phyloP scores from a whole-genome alignment of 2,113 vertebrate species.

The Pluvianellus socialis region DNA sequence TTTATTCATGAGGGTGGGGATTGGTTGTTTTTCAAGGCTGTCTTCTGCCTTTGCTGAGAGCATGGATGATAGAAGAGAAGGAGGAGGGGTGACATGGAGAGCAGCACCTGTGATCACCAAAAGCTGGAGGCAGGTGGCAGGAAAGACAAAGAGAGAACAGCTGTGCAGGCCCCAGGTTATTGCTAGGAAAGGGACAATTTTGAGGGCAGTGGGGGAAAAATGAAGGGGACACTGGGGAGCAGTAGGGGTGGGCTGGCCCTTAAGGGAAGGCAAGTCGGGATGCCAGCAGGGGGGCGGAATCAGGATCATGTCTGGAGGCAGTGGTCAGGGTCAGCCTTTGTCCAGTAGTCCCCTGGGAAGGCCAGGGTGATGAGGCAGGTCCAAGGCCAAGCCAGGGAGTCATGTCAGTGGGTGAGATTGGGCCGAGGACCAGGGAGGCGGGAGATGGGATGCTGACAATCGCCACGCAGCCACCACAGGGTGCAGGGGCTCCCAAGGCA shows the following conservation, averaged over 20 bases:
- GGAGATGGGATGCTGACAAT: neutral
- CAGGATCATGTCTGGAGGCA: neutral
- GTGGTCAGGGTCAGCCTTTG: neutral
- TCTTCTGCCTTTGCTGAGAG: neutral
- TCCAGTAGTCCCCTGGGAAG: neutral
- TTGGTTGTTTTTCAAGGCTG: neutral
- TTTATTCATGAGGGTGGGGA: neutral
- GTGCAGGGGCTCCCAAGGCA: neutral
- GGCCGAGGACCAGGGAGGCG: neutral
- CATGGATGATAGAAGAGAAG: neutral
- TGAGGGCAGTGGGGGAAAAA: neutral
- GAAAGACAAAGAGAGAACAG: neutral
- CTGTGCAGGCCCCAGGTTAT: rapidly evolving
- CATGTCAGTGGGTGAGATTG: rapidly evolving
- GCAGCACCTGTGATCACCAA: neutral
- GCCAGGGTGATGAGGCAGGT: neutral
- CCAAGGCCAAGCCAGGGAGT: neutral
- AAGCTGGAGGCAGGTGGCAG: neutral
- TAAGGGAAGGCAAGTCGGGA: neutral
- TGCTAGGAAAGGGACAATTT: neutral
- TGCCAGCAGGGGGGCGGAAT: rapidly evolving
- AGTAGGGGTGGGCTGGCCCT: neutral
- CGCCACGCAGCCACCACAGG: rapidly evolving
- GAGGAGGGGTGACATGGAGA: neutral
- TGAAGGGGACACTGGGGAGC: neutral